A percentile compares a stretch with the other conserved stretches of the same genome.
These are phyloP conservation scores for Norana najaformis DNA, from an alignment of 2,888 invertebrate species.

Conservation along the genomic window DNA sequence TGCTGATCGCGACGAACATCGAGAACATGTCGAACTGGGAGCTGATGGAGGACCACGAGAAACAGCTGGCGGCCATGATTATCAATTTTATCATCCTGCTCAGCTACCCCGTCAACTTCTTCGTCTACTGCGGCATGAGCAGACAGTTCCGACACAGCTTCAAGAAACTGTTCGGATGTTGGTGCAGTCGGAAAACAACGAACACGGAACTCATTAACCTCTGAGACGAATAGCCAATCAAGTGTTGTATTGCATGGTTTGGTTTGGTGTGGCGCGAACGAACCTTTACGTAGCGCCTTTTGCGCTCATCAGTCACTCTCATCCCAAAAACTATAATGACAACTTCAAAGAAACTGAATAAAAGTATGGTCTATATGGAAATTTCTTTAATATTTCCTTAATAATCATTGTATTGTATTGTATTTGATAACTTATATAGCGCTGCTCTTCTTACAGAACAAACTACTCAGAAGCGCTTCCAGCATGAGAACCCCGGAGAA, in stretches of 20 bases:
- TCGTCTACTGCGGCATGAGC: conserved; percentile 94
- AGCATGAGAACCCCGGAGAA: no score
- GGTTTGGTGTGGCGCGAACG: no score
- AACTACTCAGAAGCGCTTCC: no score
- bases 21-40: conserved; percentile 50
- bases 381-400: no score
- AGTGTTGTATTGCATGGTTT: not conserved
- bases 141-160: conserved; percentile 79
- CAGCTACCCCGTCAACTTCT: conserved; percentile 90
- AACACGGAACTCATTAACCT: not conserved
- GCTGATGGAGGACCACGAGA: conserved; percentile 27
- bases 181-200: conserved; percentile 40
- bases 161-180: conserved; percentile 36
- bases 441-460: no score
- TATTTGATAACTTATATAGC: no score
- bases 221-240: not conserved
- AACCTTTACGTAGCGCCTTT: no score
- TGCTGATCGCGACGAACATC: conserved; percentile 75
- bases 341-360: no score
- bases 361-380: no score
- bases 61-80: conserved; percentile 63
- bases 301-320: no score
- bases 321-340: no score
- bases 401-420: no score
- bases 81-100: conserved; percentile 89